A percentile compares a stretch with the other conserved stretches of the same genome.
Conservation (phyloP, 1,140 invertebrate species). For the Sipha flava region DNA sequence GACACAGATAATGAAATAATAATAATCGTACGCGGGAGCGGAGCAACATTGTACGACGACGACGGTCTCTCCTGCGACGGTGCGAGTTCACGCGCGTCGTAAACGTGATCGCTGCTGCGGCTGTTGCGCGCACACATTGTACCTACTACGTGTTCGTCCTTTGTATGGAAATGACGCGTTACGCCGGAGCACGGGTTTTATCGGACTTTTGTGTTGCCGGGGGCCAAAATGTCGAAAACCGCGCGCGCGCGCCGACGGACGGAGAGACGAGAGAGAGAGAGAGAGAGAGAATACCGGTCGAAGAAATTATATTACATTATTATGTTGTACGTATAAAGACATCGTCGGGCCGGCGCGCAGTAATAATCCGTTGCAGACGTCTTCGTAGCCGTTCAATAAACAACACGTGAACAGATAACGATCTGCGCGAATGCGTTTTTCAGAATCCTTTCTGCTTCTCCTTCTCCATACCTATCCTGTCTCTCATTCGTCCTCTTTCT, state of each 20-base stretch:
- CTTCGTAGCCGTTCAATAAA: background rate
- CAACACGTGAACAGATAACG: background rate
- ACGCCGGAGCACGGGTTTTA: background rate
- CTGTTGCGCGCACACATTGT: no score
- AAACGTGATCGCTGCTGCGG: no score
- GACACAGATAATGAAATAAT: no score
- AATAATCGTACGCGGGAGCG: no score
- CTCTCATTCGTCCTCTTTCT: background rate
- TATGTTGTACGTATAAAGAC: slow-evolving; percentile 7
- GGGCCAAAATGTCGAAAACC: background rate
- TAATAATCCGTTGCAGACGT: background rate
- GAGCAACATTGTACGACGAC: no score
- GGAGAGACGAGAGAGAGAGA: no score
- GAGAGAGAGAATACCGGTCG: no score
- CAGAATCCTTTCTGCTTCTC: no score
- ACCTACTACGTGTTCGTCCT: background rate
- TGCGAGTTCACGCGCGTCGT: no score
- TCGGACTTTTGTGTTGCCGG: background rate
- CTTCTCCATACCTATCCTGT: background rate
- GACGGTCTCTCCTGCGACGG: no score
- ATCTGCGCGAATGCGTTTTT: no score
- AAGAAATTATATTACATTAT: no score
- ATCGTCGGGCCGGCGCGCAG: background rate
- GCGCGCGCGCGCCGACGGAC: background rate
- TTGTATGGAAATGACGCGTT: slow-evolving; percentile 9